Conservation (phyloP, 2,888 invertebrate species). For the Cosmopolites sordidus region DNA sequence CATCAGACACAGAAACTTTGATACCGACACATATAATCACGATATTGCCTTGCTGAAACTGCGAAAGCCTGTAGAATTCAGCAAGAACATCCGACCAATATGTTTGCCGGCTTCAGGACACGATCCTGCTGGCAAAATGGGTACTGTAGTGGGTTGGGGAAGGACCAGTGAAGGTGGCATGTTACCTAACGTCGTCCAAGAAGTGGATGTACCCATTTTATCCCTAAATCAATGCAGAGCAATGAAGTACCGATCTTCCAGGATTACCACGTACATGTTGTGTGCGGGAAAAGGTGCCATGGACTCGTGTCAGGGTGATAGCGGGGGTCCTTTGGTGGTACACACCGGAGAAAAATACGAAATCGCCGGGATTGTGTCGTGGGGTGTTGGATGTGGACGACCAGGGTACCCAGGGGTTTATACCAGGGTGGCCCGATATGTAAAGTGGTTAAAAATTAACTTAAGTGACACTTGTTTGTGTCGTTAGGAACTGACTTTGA, state of each 20-base stretch:
- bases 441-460: slow-evolving; percentile 73
- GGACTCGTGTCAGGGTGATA: slow-evolving; percentile 87
- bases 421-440: slow-evolving; percentile 64
- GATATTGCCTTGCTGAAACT: slow-evolving; percentile 77
- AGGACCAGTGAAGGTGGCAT: slow-evolving; percentile 77
- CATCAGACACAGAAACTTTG: slow-evolving; percentile 76
- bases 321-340: slow-evolving; percentile 76
- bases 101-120: slow-evolving; percentile 60
- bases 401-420: slow-evolving; percentile 73
- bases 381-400: slow-evolving; percentile 77
- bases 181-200: slow-evolving; percentile 73
- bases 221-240: slow-evolving; percentile 73
- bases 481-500: too few species aligned
- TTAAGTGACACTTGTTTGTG: slow-evolving; percentile 72
- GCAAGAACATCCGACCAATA: slow-evolving; percentile 70
- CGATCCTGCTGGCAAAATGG: slow-evolving; percentile 68
- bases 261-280: slow-evolving; percentile 80
- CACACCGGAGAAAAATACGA: slow-evolving; percentile 73
- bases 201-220: slow-evolving; percentile 80
- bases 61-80: slow-evolving; percentile 71
- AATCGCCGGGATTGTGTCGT: slow-evolving; percentile 81
- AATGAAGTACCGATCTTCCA: slow-evolving; percentile 77
- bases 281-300: slow-evolving; percentile 78
- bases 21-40: slow-evolving; percentile 80
- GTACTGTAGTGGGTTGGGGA: slow-evolving; percentile 84